These are phyloP conservation scores for Tachina lurida DNA, from an alignment of 2,888 invertebrate genomes.

Conservation along the genomic window DNA sequence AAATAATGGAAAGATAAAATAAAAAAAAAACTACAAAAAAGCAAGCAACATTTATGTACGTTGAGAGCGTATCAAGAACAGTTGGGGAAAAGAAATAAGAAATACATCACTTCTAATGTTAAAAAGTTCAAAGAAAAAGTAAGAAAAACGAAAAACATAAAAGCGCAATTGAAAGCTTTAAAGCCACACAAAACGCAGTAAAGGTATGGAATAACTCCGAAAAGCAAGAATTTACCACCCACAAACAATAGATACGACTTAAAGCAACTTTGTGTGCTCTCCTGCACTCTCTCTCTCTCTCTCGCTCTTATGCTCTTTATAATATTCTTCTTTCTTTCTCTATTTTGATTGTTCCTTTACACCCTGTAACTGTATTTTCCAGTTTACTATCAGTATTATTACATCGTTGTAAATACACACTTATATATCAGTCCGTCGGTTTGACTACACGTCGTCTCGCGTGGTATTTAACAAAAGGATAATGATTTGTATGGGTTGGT, in stretches of 20 bases:
- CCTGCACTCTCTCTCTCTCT: neutral
- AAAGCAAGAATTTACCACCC: constrained; percentile 50
- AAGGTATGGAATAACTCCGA: constrained; percentile 35
- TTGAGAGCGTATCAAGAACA: constrained; percentile 39
- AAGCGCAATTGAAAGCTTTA: constrained; percentile 25
- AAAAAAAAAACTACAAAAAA: constrained; percentile 21
- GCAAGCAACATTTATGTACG: constrained; percentile 49
- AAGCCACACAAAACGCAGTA: constrained; percentile 12
- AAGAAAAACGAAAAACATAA: constrained; percentile 26
- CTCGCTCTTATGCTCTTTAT: neutral
- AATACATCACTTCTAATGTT: constrained; percentile 40
- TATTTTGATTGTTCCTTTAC: constrained; percentile 30
- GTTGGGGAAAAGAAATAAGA: constrained; percentile 53
- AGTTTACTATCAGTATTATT: too few relatives aligned
- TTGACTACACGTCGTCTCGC: constrained; percentile 24
- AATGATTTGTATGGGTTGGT: neutral
- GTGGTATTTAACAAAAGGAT: constrained; percentile 25
- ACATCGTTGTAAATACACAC: constrained; percentile 4
- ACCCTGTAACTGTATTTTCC: neutral
- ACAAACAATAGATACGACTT: constrained; percentile 47
- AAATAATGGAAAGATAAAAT: constrained; percentile 10
- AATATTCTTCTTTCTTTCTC: neutral
- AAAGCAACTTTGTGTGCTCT: constrained; percentile 37
- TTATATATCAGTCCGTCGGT: constrained; percentile 20
- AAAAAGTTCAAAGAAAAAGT: neutral